Conservation (phyloP, 2,888 invertebrate species). For the Clivina fossor region DNA sequence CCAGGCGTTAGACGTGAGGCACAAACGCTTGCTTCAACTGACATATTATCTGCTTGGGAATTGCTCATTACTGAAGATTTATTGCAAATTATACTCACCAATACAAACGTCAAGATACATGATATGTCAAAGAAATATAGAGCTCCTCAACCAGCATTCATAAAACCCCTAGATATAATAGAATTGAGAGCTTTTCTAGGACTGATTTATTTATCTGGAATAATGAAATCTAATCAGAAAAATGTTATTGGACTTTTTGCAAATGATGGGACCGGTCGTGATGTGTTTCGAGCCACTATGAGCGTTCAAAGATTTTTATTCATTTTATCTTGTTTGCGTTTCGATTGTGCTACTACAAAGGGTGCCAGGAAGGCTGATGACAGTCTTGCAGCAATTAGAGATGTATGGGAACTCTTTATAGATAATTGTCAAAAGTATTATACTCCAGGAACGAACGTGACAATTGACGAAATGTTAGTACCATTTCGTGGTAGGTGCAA, state of each 20-base stretch:
- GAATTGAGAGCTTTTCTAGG: conserved; percentile 3
- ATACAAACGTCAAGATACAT: neutral
- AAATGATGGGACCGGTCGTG: neutral
- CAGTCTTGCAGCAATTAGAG: neutral
- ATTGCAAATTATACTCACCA: neutral
- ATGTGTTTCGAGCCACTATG: conserved; percentile 10
- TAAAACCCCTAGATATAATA: conserved; percentile 1
- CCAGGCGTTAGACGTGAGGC: too few species aligned
- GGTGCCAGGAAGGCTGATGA: conserved; percentile 1
- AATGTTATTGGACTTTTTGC: neutral
- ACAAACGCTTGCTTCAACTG: neutral
- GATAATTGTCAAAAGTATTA: conserved; percentile 21
- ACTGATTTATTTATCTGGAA: neutral
- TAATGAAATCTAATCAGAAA: neutral
- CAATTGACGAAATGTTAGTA: conserved; percentile 18
- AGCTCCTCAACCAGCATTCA: neutral
- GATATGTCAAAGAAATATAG: conserved; percentile 2
- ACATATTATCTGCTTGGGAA: conserved; percentile 8
- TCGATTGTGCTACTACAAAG: conserved; percentile 12
- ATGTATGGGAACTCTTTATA: conserved; percentile 10
- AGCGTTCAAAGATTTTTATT: conserved; percentile 8
- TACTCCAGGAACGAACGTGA: conserved; percentile 10
- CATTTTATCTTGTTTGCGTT: conserved; percentile 12
- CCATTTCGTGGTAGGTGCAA: conserved; percentile 6
- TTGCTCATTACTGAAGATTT: conserved; percentile 10